phyloP scores from a whole-genome alignment of 1,140 invertebrate genomes.

The Magallana angulata region DNA sequence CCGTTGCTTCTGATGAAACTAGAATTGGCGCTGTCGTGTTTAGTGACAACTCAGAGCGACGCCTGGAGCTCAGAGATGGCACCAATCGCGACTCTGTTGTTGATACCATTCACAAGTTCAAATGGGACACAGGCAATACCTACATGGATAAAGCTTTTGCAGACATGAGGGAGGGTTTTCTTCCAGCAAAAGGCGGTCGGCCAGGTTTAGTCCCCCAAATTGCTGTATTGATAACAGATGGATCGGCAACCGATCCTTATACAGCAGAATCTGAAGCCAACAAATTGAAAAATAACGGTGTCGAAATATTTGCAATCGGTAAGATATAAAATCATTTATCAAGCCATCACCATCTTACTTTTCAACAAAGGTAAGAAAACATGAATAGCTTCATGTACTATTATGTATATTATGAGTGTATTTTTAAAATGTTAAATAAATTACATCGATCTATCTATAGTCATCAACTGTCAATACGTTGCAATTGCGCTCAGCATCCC shows the following conservation, averaged over 20 bases:
- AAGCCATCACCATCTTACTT: too few relatives aligned
- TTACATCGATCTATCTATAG: too few relatives aligned
- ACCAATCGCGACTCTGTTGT: background rate
- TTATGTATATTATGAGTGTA: too few relatives aligned
- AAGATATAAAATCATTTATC: background rate
- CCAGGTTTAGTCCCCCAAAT: constrained; percentile 26
- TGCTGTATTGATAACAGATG: constrained; percentile 39
- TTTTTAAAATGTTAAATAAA: too few relatives aligned
- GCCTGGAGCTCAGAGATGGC: background rate
- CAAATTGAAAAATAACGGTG: background rate
- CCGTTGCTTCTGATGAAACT: constrained; percentile 42
- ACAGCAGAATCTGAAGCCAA: constrained; percentile 11
- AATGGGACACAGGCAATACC: constrained; percentile 25
- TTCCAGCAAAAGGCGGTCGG: constrained; percentile 9
- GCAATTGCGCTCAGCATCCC: too few relatives aligned
- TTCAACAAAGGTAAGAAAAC: too few relatives aligned
- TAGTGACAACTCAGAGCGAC: constrained; percentile 2
- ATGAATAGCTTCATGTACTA: too few relatives aligned
- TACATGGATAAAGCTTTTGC: constrained; percentile 37
- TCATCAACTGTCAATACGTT: too few relatives aligned
- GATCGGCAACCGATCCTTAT: background rate
- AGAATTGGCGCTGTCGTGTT: constrained; percentile 49
- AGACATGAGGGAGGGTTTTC: constrained; percentile 1
- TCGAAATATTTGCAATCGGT: constrained; percentile 42
- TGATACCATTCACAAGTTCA: background rate